Evolutionary conservation across 92 coral and sea anemone species (phyloP), one percentile per base, ranked within the genome.

Genomic region (Parazoanthus swiftii): DNA sequence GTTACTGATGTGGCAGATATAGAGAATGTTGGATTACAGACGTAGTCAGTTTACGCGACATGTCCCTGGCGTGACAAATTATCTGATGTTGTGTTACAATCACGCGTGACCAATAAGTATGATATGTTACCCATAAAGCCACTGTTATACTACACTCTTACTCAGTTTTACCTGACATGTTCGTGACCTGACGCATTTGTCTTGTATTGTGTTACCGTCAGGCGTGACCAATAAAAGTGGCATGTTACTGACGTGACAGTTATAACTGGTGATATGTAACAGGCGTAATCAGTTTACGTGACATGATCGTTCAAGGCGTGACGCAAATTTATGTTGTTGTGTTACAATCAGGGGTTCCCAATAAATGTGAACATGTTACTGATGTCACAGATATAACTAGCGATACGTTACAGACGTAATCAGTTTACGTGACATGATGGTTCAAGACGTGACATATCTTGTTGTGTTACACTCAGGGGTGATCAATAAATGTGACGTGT

Each of bases 41-140:
- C 10, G 3, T 80, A 33, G 5, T 51, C 5, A 10, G 66, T 11
- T 4, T n/a, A 0, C 51, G 9, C 29, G 4, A 5, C 4, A 0
- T 10, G 59, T 25, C 8, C 2, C 11, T 44, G 46, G 35, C 65
- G n/a, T 25, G 37, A 50, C 77, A 33, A 1, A 73, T 67, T 20
- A 67, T 29, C 35, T 1, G 9, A 7, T 20, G 14, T 67, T 15
- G 44, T 68, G 54, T n/a, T 44, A 7, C 38, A 23, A 5, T 46
- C 78, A 85, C 81, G 79, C 59, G 73, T 77, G 29, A 76, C 90
- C 76, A 16, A 35, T 56, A 88, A 85, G 14, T 29, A 29, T 29
- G 33, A 29, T 29, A 29, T 29, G 33, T 29, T 29, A 29, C 33
- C 33, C 0, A 29, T 29, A 29, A 29, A 29, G 33, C 33, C 33